phyloP scores from a whole-genome alignment of 1,140 invertebrate genomes.

The Drosophila oshimai region DNA sequence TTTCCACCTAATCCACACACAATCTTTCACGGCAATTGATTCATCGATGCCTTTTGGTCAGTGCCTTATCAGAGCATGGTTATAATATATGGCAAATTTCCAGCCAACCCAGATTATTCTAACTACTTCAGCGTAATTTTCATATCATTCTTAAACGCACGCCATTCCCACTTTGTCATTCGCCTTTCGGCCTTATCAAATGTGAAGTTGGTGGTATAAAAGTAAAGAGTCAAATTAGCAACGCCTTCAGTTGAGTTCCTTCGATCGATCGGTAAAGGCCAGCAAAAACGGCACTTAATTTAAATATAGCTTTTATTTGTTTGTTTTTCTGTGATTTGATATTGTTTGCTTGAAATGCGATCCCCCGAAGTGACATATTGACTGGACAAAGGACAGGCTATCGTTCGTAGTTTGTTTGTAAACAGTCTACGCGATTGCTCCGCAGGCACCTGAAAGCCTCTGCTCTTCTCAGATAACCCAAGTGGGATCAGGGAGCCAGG shows the following conservation, averaged over 20 bases:
- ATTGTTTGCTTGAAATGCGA: not conserved
- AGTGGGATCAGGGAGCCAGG: not conserved
- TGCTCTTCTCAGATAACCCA: constrained; percentile 22
- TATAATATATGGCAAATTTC: constrained; percentile 26
- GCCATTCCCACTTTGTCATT: not conserved
- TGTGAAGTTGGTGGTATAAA: constrained; percentile 3
- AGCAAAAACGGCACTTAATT: not conserved
- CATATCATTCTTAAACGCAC: constrained; percentile 21
- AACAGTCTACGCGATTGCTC: constrained; percentile 7
- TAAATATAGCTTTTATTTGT: not conserved
- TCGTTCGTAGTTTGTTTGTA: constrained; percentile 27
- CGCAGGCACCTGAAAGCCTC: constrained; percentile 10
- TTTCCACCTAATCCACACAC: constrained; percentile 34
- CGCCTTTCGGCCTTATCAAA: constrained; percentile 16
- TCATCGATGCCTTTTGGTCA: constrained; percentile 35
- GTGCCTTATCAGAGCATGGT: constrained; percentile 28
- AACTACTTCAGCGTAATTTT: constrained; percentile 46
- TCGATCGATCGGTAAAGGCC: constrained; percentile 5
- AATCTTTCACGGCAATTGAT: constrained; percentile 59
- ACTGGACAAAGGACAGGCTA: not conserved
- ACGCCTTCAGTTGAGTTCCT: constrained; percentile 3
- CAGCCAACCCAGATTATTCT: constrained; percentile 40
- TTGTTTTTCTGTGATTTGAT: not conserved
- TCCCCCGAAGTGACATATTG: not conserved
- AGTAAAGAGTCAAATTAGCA: not conserved